These are phyloP conservation scores for Sepioteuthis lessoniana DNA, from an alignment of 2,888 invertebrate genomes.

Conservation along the genomic window DNA sequence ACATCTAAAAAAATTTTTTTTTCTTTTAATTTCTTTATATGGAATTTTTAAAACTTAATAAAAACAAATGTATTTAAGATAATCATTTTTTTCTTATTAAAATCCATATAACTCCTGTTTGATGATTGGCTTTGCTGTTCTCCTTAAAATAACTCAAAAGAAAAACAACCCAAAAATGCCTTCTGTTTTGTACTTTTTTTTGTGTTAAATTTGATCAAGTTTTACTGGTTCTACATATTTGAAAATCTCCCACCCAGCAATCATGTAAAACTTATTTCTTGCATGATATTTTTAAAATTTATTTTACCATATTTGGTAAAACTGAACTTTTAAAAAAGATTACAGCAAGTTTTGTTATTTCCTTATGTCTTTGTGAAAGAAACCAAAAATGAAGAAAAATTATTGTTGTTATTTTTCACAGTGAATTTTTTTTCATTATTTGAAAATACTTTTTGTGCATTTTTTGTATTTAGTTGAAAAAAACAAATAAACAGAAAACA, in stretches of 20 bases:
- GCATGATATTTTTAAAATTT: background rate
- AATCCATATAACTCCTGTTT: too few species aligned
- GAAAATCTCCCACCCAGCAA: background rate
- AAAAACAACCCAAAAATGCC: background rate
- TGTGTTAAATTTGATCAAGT: background rate
- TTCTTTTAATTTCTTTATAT: too few species aligned
- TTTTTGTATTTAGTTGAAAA: background rate
- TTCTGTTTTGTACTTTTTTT: background rate
- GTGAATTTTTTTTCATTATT: background rate
- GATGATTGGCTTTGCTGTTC: too few species aligned
- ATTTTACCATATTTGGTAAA: background rate
- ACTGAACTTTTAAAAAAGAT: background rate
- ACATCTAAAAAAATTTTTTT: too few species aligned
- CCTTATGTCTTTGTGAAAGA: background rate
- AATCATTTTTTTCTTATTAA: too few species aligned
- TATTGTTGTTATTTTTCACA: background rate
- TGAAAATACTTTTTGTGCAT: background rate
- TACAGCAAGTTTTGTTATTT: background rate
- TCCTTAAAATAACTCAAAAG: background rate
- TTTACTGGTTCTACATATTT: background rate
- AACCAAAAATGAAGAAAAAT: background rate
- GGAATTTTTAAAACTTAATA: too few species aligned
- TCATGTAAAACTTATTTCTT: background rate
- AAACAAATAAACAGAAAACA: too few species aligned
- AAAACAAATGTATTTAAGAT: too few species aligned